Conservation (phyloP, 2,113 vertebrate species). For the Strix uralensis region DNA sequence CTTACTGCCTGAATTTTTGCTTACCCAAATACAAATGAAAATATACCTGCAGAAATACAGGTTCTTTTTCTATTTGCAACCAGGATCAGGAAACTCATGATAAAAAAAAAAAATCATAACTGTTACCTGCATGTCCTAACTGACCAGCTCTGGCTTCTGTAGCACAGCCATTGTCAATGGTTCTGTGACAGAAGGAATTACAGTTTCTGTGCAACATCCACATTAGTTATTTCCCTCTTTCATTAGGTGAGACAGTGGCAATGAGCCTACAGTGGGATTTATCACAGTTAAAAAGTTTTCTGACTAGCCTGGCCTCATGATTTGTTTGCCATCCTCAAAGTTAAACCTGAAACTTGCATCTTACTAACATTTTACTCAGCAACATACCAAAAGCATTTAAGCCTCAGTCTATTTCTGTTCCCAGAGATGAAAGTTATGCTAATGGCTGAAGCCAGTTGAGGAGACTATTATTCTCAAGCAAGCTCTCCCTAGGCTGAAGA, state of each 20-base stretch:
- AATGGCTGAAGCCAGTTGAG: not conserved
- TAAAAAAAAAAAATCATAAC: not conserved
- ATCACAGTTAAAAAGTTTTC: not conserved
- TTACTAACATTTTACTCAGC: not conserved
- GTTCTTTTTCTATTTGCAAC: not conserved
- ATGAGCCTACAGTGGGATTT: not conserved
- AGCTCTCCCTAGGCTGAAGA: not conserved
- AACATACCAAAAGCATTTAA: not conserved
- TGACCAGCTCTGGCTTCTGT: not conserved
- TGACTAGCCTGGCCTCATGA: not conserved
- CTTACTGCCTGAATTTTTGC: not conserved
- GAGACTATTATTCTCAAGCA: not conserved
- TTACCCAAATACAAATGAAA: not conserved
- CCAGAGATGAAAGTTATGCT: not conserved
- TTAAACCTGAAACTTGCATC: not conserved
- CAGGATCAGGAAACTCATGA: not conserved
- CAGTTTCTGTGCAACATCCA: not conserved
- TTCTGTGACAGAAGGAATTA: not conserved
- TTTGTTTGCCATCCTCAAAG: not conserved
- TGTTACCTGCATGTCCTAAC: not conserved
- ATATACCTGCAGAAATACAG: not conserved
- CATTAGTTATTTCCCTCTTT: not conserved
- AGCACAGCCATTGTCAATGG: not conserved
- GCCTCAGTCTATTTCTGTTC: not conserved
- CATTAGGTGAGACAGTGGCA: not conserved